Conservation (phyloP, 2,888 invertebrate species). For the Parnassius apollo region DNA sequence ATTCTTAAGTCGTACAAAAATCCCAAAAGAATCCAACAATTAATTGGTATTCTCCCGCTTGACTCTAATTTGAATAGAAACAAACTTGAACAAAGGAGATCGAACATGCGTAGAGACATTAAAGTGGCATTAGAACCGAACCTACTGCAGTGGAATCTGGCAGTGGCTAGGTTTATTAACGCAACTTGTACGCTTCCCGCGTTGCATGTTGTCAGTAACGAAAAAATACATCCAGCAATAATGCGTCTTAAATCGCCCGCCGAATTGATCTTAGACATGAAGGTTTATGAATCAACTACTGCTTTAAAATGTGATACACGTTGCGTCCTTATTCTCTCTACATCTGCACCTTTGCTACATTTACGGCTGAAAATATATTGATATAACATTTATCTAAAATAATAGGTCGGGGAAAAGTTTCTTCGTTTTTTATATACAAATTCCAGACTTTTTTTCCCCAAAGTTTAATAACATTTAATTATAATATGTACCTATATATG, state of each 20-base stretch:
- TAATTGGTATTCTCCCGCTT: constrained; percentile 23
- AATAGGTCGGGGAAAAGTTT: too few relatives aligned
- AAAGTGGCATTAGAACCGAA: constrained; percentile 18
- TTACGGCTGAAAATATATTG: constrained; percentile 8
- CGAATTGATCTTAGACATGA: constrained; percentile 47
- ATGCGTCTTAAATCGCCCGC: constrained; percentile 58
- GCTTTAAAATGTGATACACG: constrained; percentile 25
- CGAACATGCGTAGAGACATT: constrained; percentile 8
- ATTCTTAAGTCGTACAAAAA: constrained; percentile 3
- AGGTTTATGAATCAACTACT: constrained; percentile 38
- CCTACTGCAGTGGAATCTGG: constrained; percentile 22
- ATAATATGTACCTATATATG: too few relatives aligned
- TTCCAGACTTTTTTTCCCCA: too few relatives aligned
- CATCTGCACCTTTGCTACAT: constrained; percentile 17
- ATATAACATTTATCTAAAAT: neutral
- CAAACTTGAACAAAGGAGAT: constrained; percentile 27
- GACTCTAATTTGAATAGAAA: constrained; percentile 28
- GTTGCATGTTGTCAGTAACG: constrained; percentile 62
- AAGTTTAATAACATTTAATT: too few relatives aligned
- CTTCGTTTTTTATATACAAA: too few relatives aligned
- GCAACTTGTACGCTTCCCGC: constrained; percentile 62
- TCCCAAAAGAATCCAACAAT: constrained; percentile 17
- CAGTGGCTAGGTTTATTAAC: constrained; percentile 33
- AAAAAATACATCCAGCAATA: constrained; percentile 50
- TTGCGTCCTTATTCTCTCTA: constrained; percentile 25